Base-by-base conservation (phyloP, 2,113 vertebrate species). In the Otocyon megalotis region DNA sequence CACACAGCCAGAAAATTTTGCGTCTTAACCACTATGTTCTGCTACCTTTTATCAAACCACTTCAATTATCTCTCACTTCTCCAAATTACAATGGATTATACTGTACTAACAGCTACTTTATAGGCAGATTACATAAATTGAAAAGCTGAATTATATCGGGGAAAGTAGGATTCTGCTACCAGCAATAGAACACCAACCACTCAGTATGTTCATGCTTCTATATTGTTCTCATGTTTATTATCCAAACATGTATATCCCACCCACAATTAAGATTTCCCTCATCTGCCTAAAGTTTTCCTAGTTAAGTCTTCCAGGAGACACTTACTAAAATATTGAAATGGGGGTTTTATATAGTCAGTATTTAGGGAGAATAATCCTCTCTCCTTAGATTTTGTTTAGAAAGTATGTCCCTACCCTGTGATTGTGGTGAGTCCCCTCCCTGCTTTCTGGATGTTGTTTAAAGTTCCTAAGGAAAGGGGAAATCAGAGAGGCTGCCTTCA, bases 391-490 rank as follows among this genome's bases (percentile, higher is more conserved):
- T 93, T 79, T 96, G 94, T 74, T 96, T 93, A 91, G 90, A 88
- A 91, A 92, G 37, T 48, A 37, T 26, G 28, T 37, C 79, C 88
- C 53, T 84, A 56, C 92, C 93, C 92, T 94, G 16, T 69, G 94
- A 95, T 69, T 84, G 86, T 35, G 43, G 48, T 80, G 83, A 93
- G 54, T 94, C 92, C 83, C 69, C 95, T 93, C 85, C 54, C 37
- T 12, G 5, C 50, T 82, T 72, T 53, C 77, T 54, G 65, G 69
- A 67, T 32, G 79, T 74, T 74, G 60, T 83, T 97, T 83, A 79
- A 80, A 63, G 77, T 88, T n/a, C 88, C 86, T 93, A 87, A 53
- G 63, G 83, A 95, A 88, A 83, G 79, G 83, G 85, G 80, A 94
- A 76, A 84, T 53, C 85, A 71, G 76, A 97, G 84, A 93, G 30